These are phyloP conservation scores for Pseudochirops cupreus DNA, from an alignment of 2,797 vertebrate species.

Conservation along the genomic window DNA sequence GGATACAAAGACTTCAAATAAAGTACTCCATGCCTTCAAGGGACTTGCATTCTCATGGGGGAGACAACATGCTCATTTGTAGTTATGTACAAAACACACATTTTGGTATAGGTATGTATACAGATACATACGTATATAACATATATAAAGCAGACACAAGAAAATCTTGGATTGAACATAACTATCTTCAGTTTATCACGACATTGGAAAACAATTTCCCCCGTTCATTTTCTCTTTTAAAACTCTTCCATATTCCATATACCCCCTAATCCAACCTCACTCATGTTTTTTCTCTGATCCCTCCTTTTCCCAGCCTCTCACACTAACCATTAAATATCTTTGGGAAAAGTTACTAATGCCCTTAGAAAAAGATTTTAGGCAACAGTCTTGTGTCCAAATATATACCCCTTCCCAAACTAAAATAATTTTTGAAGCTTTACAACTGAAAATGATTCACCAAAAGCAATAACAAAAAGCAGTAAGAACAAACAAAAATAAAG, in stretches of 20 bases:
- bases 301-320: background rate
- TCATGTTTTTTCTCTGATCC: background rate
- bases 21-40: background rate
- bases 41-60: background rate
- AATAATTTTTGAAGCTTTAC: slow-evolving; percentile 25
- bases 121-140: background rate
- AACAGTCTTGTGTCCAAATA: background rate
- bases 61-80: background rate
- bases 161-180: background rate
- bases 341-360: background rate
- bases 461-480: background rate
- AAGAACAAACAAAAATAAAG: slow-evolving; percentile 12
- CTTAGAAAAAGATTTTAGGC: slow-evolving; percentile 21
- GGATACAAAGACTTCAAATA: background rate
- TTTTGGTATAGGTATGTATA: background rate
- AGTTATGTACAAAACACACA: background rate
- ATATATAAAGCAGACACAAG: background rate
- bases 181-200: background rate
- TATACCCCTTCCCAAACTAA: background rate
- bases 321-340: background rate
- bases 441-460: background rate
- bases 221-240: background rate
- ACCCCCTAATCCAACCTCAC: background rate
- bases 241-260: background rate
- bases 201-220: background rate